Evolutionary conservation across 2,888 invertebrate genomes (phyloP).

Genomic region (Hymenopus coronatus): DNA sequence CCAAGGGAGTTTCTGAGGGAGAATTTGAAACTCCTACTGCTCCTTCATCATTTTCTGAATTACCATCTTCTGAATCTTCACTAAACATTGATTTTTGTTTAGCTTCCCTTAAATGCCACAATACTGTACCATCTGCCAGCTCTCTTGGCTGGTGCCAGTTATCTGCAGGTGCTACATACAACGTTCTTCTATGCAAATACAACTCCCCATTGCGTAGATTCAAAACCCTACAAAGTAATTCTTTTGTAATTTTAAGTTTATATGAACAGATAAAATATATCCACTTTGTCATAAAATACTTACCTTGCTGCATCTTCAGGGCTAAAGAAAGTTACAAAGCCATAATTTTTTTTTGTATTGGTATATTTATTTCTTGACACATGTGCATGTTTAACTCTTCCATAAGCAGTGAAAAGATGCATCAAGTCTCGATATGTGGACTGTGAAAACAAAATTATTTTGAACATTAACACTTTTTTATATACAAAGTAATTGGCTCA

Average conservation of each 20-base stretch:
- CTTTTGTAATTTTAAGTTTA: not conserved
- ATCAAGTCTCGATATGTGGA: slow-evolving; percentile 54
- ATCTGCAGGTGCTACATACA: slow-evolving; percentile 57
- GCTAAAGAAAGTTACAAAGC: slow-evolving; percentile 56
- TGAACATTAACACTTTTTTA: not conserved
- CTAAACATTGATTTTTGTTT: no score
- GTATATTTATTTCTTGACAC: slow-evolving; percentile 45
- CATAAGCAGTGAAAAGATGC: slow-evolving; percentile 56
- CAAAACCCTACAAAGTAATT: not conserved
- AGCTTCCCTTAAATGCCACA: not conserved
- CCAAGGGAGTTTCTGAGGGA: no score
- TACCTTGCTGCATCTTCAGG: slow-evolving; percentile 56
- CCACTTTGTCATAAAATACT: slow-evolving; percentile 34
- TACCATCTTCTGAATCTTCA: slow-evolving; percentile 24
- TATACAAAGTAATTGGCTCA: not conserved
- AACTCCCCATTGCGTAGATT: slow-evolving; percentile 34
- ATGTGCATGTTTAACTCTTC: slow-evolving; percentile 45
- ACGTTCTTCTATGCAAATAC: slow-evolving; percentile 42
- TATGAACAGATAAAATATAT: not conserved
- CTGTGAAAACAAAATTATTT: slow-evolving; percentile 44
- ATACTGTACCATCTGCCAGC: slow-evolving; percentile 16
- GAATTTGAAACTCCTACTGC: not conserved
- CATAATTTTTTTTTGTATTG: slow-evolving; percentile 51
- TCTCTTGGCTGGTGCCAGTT: slow-evolving; percentile 60
- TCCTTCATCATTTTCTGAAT: slow-evolving; percentile 35